These are phyloP conservation scores for Hydrophis major DNA, from an alignment of 2,797 vertebrate species.

Conservation along the genomic window DNA sequence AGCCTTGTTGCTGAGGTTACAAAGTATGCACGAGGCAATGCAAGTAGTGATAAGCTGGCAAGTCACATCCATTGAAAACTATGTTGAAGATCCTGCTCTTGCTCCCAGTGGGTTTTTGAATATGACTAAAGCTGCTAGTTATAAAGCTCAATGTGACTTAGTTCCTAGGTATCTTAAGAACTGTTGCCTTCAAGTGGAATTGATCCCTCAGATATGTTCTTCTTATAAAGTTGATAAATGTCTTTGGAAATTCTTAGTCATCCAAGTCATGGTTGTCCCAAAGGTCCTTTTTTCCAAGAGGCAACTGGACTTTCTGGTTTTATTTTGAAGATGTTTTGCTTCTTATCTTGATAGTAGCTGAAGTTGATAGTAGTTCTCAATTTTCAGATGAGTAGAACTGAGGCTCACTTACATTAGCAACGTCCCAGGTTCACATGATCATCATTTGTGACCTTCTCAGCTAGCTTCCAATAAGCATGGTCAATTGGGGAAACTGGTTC, in stretches of 20 bases:
- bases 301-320: too few species aligned
- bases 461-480: neutral
- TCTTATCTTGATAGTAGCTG: too few species aligned
- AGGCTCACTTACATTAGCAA: neutral
- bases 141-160: neutral
- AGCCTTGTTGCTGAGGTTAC: neutral
- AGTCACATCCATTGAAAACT: neutral
- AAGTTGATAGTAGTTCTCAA: neutral
- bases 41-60: neutral
- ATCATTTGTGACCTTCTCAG: neutral
- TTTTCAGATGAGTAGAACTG: neutral
- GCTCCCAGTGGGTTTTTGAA: neutral
- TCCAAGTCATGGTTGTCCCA: too few species aligned
- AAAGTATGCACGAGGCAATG: neutral
- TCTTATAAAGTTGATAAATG: neutral
- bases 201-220: neutral
- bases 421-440: neutral
- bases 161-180: neutral
- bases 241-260: too few species aligned
- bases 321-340: too few species aligned
- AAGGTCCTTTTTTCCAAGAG: too few species aligned
- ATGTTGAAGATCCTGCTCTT: neutral
- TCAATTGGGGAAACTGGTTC: neutral
- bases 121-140: neutral
- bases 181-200: neutral